phyloP scores from a whole-genome alignment of 2,113 vertebrate species.

The Gobio gobio region DNA sequence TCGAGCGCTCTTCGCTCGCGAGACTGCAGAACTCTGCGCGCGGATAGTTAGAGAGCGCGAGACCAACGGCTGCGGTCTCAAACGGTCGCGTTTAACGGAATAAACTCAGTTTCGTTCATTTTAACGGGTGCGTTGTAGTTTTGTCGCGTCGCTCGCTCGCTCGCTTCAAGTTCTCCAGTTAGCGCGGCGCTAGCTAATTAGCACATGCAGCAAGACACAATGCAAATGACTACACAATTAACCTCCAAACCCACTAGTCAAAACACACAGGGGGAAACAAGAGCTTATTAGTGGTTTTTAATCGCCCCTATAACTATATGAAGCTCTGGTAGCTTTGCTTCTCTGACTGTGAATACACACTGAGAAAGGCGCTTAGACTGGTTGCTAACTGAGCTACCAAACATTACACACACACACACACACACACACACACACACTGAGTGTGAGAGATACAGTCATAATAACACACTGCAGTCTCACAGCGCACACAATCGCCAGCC shows the following conservation, averaged over 20 bases:
- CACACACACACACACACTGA: not conserved
- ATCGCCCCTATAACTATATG: not conserved
- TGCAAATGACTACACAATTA: constrained; percentile 16
- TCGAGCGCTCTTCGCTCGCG: not conserved
- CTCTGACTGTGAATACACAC: not conserved
- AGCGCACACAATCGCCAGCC: not conserved
- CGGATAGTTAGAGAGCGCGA: not conserved
- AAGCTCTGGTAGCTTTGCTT: too few relatives aligned
- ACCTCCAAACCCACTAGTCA: not conserved
- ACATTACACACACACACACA: constrained; percentile 35
- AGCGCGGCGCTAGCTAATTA: constrained; percentile 36
- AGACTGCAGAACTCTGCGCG: not conserved
- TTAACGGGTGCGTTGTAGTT: not conserved
- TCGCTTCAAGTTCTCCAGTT: constrained; percentile 10
- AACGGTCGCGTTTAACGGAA: not conserved
- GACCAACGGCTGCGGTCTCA: not conserved
- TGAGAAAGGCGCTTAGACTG: constrained; percentile 29
- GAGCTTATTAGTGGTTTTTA: not conserved
- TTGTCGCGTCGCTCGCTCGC: constrained; percentile 7
- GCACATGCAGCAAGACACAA: constrained; percentile 29
- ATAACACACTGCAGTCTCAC: not conserved
- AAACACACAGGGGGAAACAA: not conserved
- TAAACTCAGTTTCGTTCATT: not conserved
- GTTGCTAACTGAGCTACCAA: constrained; percentile 42
- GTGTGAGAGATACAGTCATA: not conserved